phyloP scores from a whole-genome alignment of 2,888 invertebrate species.

The Diachrysia chrysitis region DNA sequence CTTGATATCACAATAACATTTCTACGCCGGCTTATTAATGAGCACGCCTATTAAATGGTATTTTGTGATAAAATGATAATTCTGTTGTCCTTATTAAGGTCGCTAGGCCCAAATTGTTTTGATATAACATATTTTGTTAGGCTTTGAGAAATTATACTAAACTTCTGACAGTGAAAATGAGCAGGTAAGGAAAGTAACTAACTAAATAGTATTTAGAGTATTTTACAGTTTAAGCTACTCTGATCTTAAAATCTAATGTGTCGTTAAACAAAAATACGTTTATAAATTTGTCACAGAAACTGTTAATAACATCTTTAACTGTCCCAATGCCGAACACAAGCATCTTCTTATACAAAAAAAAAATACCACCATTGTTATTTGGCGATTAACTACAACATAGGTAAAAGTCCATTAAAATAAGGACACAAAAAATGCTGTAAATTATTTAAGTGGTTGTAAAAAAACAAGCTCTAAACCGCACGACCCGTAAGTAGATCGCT shows the following conservation, averaged over 20 bases:
- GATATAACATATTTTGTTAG: too few relatives aligned
- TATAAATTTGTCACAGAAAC: too few relatives aligned
- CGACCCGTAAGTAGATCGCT: neutral
- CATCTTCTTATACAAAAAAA: too few relatives aligned
- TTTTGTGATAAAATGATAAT: neutral
- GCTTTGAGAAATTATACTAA: neutral
- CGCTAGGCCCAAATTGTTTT: neutral
- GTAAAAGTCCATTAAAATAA: neutral
- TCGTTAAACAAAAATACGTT: too few relatives aligned
- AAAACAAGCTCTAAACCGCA: neutral
- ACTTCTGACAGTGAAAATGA: neutral
- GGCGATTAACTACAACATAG: too few relatives aligned
- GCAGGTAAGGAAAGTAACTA: neutral
- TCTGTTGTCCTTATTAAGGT: neutral
- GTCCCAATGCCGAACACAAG: too few relatives aligned
- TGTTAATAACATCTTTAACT: too few relatives aligned
- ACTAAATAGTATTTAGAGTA: too few relatives aligned
- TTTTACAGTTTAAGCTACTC: too few relatives aligned
- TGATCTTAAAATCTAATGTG: too few relatives aligned
- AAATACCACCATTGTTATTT: too few relatives aligned
- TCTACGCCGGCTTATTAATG: neutral
- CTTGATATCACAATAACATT: slow-evolving; percentile 1
- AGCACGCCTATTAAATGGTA: neutral
- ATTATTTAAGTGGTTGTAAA: neutral
- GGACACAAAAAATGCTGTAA: neutral